Evolutionary conservation across 2,888 invertebrate genomes (phyloP), one percentile per base, ranked within the genome.

Genomic region (Leptinotarsa haldemani): DNA sequence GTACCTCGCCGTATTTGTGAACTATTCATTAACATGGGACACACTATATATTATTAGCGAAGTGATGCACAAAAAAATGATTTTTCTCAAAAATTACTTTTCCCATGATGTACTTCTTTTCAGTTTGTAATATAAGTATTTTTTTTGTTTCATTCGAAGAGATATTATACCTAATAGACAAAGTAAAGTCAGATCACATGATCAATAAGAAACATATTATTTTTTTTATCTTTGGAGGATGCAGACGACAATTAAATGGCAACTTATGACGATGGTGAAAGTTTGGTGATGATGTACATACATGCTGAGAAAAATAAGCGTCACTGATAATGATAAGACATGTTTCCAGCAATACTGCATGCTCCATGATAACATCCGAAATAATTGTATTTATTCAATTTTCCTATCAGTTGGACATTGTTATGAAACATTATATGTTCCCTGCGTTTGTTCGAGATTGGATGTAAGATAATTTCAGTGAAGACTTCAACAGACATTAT

Each of bases 371-470:
- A 61, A 61, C 61, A 40, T 25, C 40, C 61, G 9, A 25, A 61
- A 61, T 40, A 61, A 61, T 30, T 61, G 12, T 61, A 40, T 61
- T 61, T 61, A 40, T 61, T 30, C 18, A 12, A 56, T 56, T 56
- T 56, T 22, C 56, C 56, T 22, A 56, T 56, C 56, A 40, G 61
- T 61, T n/a, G 61, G 61, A 61, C 61, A 61, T 61, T 61, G 61
- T 61, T 61, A 30, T 61, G 61, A 61, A 61, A 40, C 61, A n/a
- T 61, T 25, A 61, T 61, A n/a, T 30, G 30, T 16, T 61, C 40
- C 2, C n/a, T 61, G 25, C n/a, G 61, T n/a, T 61, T 40, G 7
- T 61, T 61, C 61, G 40, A 61, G 61, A 61, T 61, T 61, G n/a
- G 2, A n/a, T 61, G n/a, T n/a, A n/a, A 16, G 61, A 61, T 61